Percentiles rank a stretch among this genome's conserved stretches.
Conservation (phyloP, 2,113 vertebrate species). For the Ochotona curzoniae region DNA sequence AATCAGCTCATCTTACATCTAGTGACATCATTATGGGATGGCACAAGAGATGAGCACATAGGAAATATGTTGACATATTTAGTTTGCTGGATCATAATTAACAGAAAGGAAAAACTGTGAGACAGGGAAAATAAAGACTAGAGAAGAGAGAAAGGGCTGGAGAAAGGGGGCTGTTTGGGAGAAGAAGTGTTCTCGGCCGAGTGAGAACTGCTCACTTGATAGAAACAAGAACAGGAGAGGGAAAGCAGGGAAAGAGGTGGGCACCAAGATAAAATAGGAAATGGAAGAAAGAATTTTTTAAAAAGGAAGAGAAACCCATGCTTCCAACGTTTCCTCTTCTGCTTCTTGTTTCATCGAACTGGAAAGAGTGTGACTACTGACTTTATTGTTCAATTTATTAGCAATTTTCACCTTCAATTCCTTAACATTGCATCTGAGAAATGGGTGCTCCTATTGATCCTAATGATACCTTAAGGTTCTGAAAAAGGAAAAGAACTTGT, state of each 20-base stretch:
- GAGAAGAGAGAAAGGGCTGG: neutral
- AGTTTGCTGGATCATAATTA: constrained; percentile 36
- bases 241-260: fast-evolving
- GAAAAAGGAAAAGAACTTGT: neutral
- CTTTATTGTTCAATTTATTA: neutral
- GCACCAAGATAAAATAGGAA: neutral
- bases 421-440: neutral
- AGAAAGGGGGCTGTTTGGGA: neutral
- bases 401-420: neutral
- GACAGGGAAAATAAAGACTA: neutral
- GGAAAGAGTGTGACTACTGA: neutral
- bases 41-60: neutral
- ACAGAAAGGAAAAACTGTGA: neutral
- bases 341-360: neutral
- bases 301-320: neutral
- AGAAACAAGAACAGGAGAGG: neutral
- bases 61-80: neutral
- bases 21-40: neutral
- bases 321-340: neutral
- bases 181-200: neutral
- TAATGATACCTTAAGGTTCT: neutral
- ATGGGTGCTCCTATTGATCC: neutral
- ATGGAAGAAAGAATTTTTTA: neutral
- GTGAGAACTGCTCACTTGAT: neutral
- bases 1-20: neutral